Percentiles rank a stretch among this genome's conserved stretches.
Evolutionary conservation across 92 coral and sea anemone species (phyloP).

Genomic region (Heliopora coerulea): DNA sequence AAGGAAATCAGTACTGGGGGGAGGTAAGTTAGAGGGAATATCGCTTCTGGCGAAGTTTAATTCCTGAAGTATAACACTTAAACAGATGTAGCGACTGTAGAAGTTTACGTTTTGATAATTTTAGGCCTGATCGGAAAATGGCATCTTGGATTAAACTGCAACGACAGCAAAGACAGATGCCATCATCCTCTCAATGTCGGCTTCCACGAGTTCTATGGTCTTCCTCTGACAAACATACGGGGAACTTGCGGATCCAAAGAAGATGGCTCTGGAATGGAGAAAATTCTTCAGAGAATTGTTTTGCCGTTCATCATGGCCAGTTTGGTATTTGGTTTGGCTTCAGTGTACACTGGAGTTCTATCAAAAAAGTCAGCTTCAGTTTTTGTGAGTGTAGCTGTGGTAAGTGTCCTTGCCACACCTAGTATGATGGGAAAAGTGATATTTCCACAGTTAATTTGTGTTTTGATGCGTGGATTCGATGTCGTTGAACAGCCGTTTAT

Average conservation of each 20-base stretch:
- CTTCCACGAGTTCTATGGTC: constrained; percentile 48
- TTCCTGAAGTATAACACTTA: too few species aligned
- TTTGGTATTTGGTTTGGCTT: neutral
- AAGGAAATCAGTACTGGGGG: too few species aligned
- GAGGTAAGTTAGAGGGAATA: too few species aligned
- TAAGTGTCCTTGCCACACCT: neutral
- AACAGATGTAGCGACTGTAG: too few species aligned
- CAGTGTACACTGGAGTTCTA: neutral
- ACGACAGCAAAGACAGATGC: constrained; percentile 27
- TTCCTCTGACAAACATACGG: constrained; percentile 26
- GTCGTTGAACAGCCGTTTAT: constrained; percentile 80
- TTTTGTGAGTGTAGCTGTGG: neutral
- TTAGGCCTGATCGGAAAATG: constrained; percentile 65
- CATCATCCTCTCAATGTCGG: constrained; percentile 62
- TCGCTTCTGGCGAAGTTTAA: too few species aligned
- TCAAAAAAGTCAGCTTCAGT: constrained; percentile 2
- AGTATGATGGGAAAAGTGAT: neutral
- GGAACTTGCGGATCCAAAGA: constrained; percentile 44
- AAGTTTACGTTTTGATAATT: too few species aligned
- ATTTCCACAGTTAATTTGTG: constrained; percentile 39
- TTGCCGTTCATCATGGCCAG: constrained; percentile 16
- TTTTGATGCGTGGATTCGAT: constrained; percentile 68
- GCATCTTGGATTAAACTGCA: constrained; percentile 82
- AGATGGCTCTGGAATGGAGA: too few species aligned
- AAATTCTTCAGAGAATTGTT: constrained; percentile 33